A percentile compares a stretch with the other conserved stretches of the same genome.
phyloP scores from a whole-genome alignment of 2,888 invertebrate genomes.

The Mactromeris polynyma region DNA sequence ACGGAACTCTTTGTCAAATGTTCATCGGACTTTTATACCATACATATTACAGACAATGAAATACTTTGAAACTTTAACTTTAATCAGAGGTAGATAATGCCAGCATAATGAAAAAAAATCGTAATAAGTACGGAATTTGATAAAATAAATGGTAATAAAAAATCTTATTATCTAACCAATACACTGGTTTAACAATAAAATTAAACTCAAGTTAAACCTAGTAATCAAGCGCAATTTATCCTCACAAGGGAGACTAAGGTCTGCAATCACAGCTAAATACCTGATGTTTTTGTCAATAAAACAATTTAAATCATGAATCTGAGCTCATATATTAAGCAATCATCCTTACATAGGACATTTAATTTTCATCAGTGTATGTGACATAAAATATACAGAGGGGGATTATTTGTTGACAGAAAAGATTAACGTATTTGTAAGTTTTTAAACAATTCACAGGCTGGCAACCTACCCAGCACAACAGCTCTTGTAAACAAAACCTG shows the following conservation, averaged over 20 bases:
- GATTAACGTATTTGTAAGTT: neutral
- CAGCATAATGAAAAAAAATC: neutral
- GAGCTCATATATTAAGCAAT: neutral
- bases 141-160: neutral
- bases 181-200: neutral
- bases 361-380: neutral
- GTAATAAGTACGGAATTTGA: neutral
- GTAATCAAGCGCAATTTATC: neutral
- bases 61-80: neutral
- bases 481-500: neutral
- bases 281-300: constrained; percentile 24
- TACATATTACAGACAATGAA: neutral
- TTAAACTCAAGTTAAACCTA: neutral
- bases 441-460: neutral
- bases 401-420: neutral
- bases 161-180: neutral
- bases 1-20: neutral
- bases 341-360: neutral
- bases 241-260: neutral
- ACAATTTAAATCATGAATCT: constrained; percentile 15
- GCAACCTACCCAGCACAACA: neutral
- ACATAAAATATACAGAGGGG: neutral
- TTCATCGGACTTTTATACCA: neutral
- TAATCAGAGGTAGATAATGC: neutral
- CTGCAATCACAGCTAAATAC: constrained; percentile 17